Evolutionary conservation across 2,113 vertebrate genomes (phyloP).

Genomic region (Chaetodon trifascialis): DNA sequence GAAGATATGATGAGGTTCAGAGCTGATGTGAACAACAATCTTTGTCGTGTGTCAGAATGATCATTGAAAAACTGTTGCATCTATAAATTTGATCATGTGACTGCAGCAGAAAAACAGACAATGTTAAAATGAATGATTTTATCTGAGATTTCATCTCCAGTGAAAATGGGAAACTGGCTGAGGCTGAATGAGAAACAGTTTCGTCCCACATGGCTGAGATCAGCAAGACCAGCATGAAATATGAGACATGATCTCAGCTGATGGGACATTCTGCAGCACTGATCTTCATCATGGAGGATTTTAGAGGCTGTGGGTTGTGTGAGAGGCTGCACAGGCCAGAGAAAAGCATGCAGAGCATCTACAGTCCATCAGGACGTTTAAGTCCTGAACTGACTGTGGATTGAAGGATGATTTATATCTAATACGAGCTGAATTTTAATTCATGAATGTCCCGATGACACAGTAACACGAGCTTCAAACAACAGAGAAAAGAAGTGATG

Average conservation of each 20-base stretch:
- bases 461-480: not conserved
- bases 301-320: not conserved
- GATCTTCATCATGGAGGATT: constrained; percentile 27
- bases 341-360: not conserved
- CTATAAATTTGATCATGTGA: no score
- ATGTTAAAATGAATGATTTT: not conserved
- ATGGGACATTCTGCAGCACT: not conserved
- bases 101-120: no score
- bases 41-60: no score
- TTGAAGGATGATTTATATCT: no score
- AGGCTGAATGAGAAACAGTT: not conserved
- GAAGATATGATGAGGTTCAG: no score
- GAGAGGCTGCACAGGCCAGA: not conserved
- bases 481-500: constrained; percentile 5
- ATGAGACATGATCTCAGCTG: constrained; percentile 13
- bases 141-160: no score
- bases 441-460: not conserved
- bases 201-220: constrained; percentile 1
- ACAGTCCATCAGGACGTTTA: not conserved
- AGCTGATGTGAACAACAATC: no score
- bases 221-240: not conserved
- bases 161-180: no score
- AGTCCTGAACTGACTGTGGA: no score
- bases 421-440: no score
- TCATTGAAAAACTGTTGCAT: no score